These are phyloP conservation scores for Mycetomoellerius zeteki DNA, from an alignment of 1,140 invertebrate genomes.

Conservation along the genomic window DNA sequence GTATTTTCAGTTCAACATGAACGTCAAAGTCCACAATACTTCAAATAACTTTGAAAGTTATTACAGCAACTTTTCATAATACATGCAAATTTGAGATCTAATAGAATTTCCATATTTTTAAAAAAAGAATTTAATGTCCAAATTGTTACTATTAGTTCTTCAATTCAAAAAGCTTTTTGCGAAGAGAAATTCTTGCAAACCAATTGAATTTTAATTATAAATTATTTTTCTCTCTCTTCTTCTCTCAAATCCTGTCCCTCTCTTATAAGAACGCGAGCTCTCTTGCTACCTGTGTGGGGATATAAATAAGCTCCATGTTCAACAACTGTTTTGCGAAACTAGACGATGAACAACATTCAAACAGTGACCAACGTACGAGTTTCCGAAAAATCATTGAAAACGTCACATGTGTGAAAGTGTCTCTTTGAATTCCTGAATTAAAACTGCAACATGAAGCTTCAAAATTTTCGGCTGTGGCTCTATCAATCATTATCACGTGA, in stretches of 20 bases:
- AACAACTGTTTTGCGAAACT: background rate
- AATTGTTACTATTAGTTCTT: background rate
- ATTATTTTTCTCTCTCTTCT: background rate
- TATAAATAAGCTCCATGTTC: conserved; percentile 17
- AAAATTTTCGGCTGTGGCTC: background rate
- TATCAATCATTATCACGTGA: conserved; percentile 6
- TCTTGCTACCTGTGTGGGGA: conserved; percentile 20
- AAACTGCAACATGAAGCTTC: background rate
- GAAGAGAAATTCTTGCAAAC: background rate
- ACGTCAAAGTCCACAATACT: background rate
- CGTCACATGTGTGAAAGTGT: background rate
- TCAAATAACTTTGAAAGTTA: background rate
- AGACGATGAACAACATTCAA: conserved; percentile 26
- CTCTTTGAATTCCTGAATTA: background rate
- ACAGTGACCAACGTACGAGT: background rate
- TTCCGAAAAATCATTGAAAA: background rate
- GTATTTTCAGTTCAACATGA: background rate
- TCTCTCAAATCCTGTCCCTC: background rate
- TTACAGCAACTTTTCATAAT: background rate
- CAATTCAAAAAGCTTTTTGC: background rate
- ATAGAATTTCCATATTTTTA: background rate
- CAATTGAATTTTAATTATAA: background rate
- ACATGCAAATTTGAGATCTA: background rate
- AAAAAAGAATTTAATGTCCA: background rate
- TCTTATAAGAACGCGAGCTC: background rate